Evolutionary conservation across 1,140 invertebrate species (phyloP).

Genomic region (Anagrus nilaparvatae): DNA sequence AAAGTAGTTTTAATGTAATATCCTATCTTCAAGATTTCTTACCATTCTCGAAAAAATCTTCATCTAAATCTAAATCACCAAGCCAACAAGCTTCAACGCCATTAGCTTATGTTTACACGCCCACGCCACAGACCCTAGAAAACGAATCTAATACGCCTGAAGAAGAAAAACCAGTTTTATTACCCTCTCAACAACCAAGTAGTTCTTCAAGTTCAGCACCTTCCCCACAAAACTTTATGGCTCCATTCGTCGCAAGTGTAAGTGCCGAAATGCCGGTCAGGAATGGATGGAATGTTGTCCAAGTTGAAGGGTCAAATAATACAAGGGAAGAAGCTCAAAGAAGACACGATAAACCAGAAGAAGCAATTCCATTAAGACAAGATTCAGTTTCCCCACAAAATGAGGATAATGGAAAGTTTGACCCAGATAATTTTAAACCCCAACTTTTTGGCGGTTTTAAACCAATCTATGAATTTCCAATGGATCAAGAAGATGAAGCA

Average conservation of each 20-base stretch:
- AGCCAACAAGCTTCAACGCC: slow-evolving; percentile 24
- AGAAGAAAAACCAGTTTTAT: slow-evolving; percentile 27
- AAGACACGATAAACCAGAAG: slow-evolving; percentile 18
- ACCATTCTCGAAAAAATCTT: slow-evolving; percentile 38
- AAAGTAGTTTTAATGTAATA: slow-evolving; percentile 37
- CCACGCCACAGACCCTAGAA: slow-evolving; percentile 24
- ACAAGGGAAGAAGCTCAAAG: slow-evolving; percentile 18
- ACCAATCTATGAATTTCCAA: slow-evolving; percentile 48
- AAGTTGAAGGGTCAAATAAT: too few relatives aligned
- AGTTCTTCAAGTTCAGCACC: slow-evolving; percentile 40
- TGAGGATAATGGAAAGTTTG: slow-evolving; percentile 38
- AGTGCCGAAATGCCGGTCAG: slow-evolving; percentile 43
- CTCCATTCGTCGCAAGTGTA: slow-evolving; percentile 57
- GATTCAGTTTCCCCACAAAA: slow-evolving; percentile 8
- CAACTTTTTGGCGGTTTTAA: slow-evolving; percentile 59
- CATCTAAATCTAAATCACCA: too few relatives aligned
- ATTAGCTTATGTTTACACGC: slow-evolving; percentile 37
- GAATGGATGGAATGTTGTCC: slow-evolving; percentile 59
- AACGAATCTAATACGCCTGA: neutral
- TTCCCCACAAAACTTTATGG: slow-evolving; percentile 52
- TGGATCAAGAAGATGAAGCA: slow-evolving; percentile 19
- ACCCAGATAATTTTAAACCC: slow-evolving; percentile 58
- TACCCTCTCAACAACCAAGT: slow-evolving; percentile 38
- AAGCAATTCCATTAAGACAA: too few relatives aligned
- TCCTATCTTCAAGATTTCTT: slow-evolving; percentile 45